Conservation (phyloP, 1,140 invertebrate genomes). For the Patella vulgata region DNA sequence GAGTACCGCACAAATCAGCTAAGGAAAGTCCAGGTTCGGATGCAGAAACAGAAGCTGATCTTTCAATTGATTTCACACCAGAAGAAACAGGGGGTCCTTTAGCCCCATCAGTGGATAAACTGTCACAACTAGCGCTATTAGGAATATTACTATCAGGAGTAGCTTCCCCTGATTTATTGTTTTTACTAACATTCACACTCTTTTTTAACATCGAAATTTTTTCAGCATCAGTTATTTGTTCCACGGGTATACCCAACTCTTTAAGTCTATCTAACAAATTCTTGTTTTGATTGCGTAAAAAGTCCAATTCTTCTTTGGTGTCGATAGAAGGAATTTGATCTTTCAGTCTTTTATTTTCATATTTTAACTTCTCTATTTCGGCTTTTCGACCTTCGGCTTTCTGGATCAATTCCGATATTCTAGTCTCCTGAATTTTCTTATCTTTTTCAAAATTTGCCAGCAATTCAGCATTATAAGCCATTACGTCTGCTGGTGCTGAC, state of each 20-base stretch:
- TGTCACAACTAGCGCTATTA: constrained; percentile 55
- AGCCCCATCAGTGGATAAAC: constrained; percentile 49
- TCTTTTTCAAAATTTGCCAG: constrained; percentile 67
- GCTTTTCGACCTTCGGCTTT: constrained; percentile 62
- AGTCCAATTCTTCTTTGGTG: constrained; percentile 54
- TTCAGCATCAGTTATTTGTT: constrained; percentile 62
- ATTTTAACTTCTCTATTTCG: constrained; percentile 65
- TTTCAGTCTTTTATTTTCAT: constrained; percentile 57
- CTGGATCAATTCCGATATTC: constrained; percentile 65
- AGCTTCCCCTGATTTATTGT: constrained; percentile 22
- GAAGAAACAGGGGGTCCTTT: constrained; percentile 19
- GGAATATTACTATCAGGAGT: constrained; percentile 37
- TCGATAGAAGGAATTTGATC: constrained; percentile 39
- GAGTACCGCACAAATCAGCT: constrained; percentile 52
- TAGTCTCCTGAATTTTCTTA: constrained; percentile 60
- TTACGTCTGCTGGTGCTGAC: constrained; percentile 62
- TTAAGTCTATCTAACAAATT: constrained; percentile 55
- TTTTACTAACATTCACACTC: constrained; percentile 11
- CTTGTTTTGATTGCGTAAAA: constrained; percentile 59
- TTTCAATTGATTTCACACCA: constrained; percentile 8
- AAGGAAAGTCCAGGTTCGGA: constrained; percentile 71
- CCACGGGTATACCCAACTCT: constrained; percentile 60
- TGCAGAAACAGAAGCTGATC: constrained; percentile 47
- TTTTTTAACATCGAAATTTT: constrained; percentile 56
- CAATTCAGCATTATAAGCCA: constrained; percentile 67